phyloP scores from a whole-genome alignment of 2,888 invertebrate species.

The Ischnura elegans region DNA sequence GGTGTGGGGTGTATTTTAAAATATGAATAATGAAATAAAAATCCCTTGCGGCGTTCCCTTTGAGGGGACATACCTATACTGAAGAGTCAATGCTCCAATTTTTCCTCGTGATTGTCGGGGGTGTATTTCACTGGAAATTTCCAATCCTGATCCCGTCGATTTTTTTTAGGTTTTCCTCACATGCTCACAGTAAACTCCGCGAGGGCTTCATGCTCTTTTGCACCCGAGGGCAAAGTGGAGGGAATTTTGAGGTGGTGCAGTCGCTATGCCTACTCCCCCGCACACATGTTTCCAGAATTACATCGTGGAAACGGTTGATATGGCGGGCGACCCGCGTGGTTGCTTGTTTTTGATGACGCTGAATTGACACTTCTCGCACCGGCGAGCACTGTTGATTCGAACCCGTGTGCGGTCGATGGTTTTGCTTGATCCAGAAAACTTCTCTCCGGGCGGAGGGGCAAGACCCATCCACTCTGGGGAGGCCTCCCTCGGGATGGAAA shows the following conservation, averaged over 20 bases:
- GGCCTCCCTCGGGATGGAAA: too few species aligned
- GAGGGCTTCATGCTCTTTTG: background rate
- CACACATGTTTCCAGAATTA: background rate
- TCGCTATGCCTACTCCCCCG: too few species aligned
- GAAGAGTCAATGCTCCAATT: background rate
- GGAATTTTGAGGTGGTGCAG: too few species aligned
- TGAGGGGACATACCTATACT: background rate
- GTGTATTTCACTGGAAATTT: background rate
- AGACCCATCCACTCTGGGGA: too few species aligned
- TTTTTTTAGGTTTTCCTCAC: background rate
- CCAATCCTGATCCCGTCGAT: background rate
- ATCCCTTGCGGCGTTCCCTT: too few species aligned
- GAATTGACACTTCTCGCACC: constrained; percentile 17
- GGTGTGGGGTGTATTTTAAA: background rate
- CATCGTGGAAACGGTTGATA: background rate
- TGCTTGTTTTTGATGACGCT: constrained; percentile 17
- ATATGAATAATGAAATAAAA: too few species aligned
- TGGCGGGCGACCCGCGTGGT: background rate
- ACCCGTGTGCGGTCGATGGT: background rate
- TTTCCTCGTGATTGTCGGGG: background rate
- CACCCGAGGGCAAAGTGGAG: background rate
- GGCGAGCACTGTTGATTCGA: constrained; percentile 1
- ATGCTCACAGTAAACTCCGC: background rate
- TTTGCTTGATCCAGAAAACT: background rate
- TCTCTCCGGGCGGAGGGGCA: background rate